Evolutionary conservation across 2,113 vertebrate species (phyloP).

Genomic region (Corythoichthys haematopterus): DNA sequence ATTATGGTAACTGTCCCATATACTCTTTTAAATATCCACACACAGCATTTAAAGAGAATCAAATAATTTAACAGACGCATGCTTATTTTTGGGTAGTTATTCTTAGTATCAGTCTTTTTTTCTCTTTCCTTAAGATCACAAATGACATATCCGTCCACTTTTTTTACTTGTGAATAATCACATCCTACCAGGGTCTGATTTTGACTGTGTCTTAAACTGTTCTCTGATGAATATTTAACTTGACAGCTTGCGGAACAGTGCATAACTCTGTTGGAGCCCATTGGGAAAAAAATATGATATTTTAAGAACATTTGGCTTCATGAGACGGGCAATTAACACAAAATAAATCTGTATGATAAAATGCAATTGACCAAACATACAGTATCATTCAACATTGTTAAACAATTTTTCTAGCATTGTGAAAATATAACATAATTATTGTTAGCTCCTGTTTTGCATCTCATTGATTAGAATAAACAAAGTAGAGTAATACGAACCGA

Average conservation of each 20-base stretch:
- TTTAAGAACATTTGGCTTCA: not conserved
- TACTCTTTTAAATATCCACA: not conserved
- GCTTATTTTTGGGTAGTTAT: not conserved
- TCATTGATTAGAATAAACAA: not conserved
- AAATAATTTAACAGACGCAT: not conserved
- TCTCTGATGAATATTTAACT: conserved; percentile 18
- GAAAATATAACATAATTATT: not conserved
- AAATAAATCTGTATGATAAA: not conserved
- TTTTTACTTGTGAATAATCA: conserved; percentile 2
- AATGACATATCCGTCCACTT: not conserved
- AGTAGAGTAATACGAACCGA: conserved; percentile 69
- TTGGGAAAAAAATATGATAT: not conserved
- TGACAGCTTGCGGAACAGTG: conserved; percentile 8
- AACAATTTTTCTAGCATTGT: not conserved
- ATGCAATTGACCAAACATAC: not conserved
- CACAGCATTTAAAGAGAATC: not conserved
- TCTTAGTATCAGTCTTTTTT: not conserved
- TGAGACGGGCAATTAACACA: not conserved
- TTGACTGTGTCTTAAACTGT: conserved; percentile 11
- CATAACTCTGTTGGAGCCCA: not conserved
- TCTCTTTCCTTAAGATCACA: not conserved
- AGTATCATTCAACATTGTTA: not conserved
- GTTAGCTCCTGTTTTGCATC: not conserved
- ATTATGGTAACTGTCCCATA: not conserved
- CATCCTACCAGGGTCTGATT: not conserved